These are phyloP conservation scores for Danaus plexippus DNA, from an alignment of 1,140 invertebrate species.

Conservation along the genomic window DNA sequence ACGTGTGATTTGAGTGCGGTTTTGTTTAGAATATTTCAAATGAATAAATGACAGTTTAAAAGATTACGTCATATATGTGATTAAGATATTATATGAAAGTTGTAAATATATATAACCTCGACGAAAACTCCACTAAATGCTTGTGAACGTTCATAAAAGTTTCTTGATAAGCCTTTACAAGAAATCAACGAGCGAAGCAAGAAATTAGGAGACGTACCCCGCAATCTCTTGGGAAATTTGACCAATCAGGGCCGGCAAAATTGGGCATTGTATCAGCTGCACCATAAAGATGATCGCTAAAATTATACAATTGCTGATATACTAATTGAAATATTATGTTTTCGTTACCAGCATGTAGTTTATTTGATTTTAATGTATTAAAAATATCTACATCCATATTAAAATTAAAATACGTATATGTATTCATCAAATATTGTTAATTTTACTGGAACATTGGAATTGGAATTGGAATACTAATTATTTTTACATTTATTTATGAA, in stretches of 20 bases:
- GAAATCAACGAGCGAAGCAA: constrained; percentile 33
- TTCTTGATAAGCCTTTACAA: constrained; percentile 20
- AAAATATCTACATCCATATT: no score
- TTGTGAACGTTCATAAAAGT: constrained; percentile 7
- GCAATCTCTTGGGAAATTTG: constrained; percentile 52
- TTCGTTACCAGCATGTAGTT: no score
- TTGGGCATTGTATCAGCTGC: constrained; percentile 36
- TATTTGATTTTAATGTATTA: no score
- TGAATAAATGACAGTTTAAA: not conserved
- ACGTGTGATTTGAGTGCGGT: constrained; percentile 33
- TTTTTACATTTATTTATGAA: no score
- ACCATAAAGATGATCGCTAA: no score
- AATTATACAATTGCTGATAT: no score
- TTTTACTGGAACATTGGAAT: no score
- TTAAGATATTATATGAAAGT: not conserved
- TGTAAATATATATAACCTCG: not conserved
- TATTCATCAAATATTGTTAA: no score
- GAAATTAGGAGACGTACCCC: constrained; percentile 61
- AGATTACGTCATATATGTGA: no score
- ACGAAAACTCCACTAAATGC: constrained; percentile 8
- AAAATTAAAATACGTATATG: no score
- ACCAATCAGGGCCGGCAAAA: constrained; percentile 53
- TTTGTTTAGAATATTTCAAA: constrained; percentile 32
- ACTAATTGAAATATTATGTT: no score
- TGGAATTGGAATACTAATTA: no score